Evolutionary conservation across 53 echinoderm and acorn worm genomes (phyloP).

Genomic region (Echinarachnius parma): DNA sequence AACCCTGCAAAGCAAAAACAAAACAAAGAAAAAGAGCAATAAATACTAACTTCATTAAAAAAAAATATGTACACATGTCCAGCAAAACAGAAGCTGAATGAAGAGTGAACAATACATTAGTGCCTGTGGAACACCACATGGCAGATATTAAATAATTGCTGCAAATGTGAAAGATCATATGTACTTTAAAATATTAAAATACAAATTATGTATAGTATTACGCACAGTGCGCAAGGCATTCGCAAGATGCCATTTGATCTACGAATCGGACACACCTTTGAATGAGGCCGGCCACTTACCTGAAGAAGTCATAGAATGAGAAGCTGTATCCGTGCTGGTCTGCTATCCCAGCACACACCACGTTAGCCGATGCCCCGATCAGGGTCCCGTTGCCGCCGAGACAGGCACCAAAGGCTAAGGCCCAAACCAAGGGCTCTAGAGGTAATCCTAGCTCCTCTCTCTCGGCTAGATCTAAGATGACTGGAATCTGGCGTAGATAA

Average conservation of each 20-base stretch:
- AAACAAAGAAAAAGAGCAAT: too few relatives aligned
- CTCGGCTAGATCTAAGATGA: constrained; percentile 71
- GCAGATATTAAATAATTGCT: too few relatives aligned
- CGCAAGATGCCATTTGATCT: too few relatives aligned
- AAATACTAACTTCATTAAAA: too few relatives aligned
- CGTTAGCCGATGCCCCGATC: constrained; percentile 97
- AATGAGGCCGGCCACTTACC: too few relatives aligned
- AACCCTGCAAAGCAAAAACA: constrained; percentile 51
- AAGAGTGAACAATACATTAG: too few relatives aligned
- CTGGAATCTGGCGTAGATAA: constrained; percentile 59
- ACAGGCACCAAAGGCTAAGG: constrained; percentile 94
- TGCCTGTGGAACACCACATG: too few relatives aligned
- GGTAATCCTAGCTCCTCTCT: constrained; percentile 72
- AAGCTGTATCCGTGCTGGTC: constrained; percentile 95
- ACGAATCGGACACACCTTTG: too few relatives aligned
- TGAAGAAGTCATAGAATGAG: constrained; percentile 83
- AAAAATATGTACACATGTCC: background rate
- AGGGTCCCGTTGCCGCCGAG: constrained; percentile 97
- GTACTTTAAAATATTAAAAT: background rate
- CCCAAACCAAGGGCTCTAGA: constrained; percentile 91
- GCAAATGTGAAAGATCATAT: background rate
- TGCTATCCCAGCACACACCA: constrained; percentile 95
- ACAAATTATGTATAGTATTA: too few relatives aligned
- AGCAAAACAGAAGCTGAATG: background rate
- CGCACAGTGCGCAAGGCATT: too few relatives aligned